Evolutionary conservation across 2,797 vertebrate genomes (phyloP).

Genomic region (Cygnus olor): DNA sequence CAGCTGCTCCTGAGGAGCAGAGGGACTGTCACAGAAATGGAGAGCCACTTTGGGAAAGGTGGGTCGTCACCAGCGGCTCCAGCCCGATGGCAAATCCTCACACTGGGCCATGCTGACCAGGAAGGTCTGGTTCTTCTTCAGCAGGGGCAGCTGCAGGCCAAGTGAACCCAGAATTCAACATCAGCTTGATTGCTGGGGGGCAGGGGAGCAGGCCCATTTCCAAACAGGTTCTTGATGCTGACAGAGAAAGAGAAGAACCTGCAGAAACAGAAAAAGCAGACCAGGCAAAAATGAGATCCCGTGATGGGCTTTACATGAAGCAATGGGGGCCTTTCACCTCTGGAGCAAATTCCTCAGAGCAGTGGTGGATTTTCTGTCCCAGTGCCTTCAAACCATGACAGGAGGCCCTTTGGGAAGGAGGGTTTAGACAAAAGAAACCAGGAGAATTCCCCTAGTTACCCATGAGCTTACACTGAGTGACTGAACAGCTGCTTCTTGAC

Average conservation of each 20-base stretch:
- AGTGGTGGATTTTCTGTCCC: constrained; percentile 47
- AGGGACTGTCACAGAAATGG: neutral
- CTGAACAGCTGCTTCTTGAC: constrained; percentile 61
- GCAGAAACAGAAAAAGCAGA: neutral
- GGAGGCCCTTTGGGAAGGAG: constrained; percentile 12
- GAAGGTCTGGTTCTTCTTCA: neutral
- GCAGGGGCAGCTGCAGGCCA: neutral
- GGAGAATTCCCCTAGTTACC: constrained; percentile 46
- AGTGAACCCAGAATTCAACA: neutral
- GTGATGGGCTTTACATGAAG: neutral
- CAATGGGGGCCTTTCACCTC: constrained; percentile 6
- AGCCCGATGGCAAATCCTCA: neutral
- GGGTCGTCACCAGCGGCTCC: neutral
- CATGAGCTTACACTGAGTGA: constrained; percentile 1
- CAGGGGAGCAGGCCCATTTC: neutral
- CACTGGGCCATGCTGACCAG: accelerated
- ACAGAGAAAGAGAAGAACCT: neutral
- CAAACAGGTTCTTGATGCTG: neutral
- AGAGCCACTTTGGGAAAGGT: neutral
- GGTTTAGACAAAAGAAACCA: constrained; percentile 35
- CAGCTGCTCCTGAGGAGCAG: neutral
- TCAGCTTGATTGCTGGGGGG: neutral
- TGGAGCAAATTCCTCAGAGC: constrained; percentile 10
- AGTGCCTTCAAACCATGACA: constrained; percentile 46
- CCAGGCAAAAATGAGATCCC: neutral